A percentile compares a stretch with the other conserved stretches of the same genome.
phyloP scores from a whole-genome alignment of 2,797 vertebrate species.

The Tangara arthus region DNA sequence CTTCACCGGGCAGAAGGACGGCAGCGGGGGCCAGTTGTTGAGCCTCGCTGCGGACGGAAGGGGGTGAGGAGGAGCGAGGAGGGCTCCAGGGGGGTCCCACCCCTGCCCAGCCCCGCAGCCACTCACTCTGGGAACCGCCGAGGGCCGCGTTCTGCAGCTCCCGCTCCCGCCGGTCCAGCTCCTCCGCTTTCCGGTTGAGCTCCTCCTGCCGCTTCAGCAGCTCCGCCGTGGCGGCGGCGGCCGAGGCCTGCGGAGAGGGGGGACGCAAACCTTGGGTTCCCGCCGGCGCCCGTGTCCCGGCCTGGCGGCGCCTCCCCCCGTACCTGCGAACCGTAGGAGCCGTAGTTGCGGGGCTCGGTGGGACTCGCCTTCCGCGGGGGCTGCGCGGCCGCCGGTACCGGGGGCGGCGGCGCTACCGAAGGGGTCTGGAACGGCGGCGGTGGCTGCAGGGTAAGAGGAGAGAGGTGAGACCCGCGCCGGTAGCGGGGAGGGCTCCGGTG shows the following conservation, averaged over 20 bases:
- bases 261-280: background rate
- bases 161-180: slow-evolving; percentile 89
- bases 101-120: background rate
- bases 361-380: slow-evolving; percentile 81
- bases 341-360: slow-evolving; percentile 89
- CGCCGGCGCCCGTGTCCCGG: background rate
- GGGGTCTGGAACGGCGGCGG: slow-evolving; percentile 27
- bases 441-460: background rate
- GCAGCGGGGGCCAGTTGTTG: slow-evolving; percentile 96
- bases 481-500: background rate
- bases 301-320: background rate
- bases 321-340: slow-evolving; percentile 91
- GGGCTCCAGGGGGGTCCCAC: accelerated
- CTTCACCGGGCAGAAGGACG: slow-evolving; percentile 89
- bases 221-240: slow-evolving; percentile 83
- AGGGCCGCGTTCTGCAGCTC: slow-evolving; percentile 87
- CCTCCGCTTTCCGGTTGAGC: slow-evolving; percentile 90
- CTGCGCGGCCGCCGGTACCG: slow-evolving; percentile 74
- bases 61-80: background rate
- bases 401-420: slow-evolving; percentile 62
- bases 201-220: slow-evolving; percentile 93
- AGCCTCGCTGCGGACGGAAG: slow-evolving; percentile 75
- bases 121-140: slow-evolving; percentile 79
- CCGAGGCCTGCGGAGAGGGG: background rate
- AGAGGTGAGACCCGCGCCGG: slow-evolving; percentile 18